Conservation (phyloP, 2,113 vertebrate genomes). For the Catharus bicknelli region DNA sequence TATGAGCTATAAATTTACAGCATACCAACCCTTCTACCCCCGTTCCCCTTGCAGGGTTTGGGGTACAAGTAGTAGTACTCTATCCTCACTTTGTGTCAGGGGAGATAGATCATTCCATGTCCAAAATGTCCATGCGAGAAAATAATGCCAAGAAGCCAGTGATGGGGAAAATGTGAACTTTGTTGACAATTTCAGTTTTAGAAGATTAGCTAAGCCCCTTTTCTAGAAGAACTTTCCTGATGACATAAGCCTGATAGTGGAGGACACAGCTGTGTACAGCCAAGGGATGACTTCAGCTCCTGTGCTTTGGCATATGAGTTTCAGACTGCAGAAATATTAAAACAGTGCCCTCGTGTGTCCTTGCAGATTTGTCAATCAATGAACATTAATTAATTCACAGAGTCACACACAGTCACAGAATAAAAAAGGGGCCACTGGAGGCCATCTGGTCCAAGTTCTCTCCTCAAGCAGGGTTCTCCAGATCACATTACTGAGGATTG, state of each 20-base stretch:
- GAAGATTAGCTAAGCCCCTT: not conserved
- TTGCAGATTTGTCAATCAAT: not conserved
- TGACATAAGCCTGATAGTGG: not conserved
- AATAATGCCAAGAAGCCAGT: not conserved
- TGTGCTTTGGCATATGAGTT: not conserved
- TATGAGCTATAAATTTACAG: not conserved
- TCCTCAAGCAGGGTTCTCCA: not conserved
- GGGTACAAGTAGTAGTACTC: not conserved
- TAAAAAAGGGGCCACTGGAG: not conserved
- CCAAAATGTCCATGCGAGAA: not conserved
- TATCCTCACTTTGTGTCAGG: not conserved
- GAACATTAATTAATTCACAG: not conserved
- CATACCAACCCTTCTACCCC: not conserved
- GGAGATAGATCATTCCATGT: not conserved
- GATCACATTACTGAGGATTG: not conserved
- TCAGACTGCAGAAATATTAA: not conserved
- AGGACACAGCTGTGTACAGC: not conserved
- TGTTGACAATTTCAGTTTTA: not conserved
- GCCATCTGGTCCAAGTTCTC: not conserved
- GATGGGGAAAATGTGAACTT: not conserved
- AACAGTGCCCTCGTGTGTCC: not conserved
- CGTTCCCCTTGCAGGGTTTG: not conserved
- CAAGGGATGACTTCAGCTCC: not conserved
- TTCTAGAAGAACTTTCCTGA: not conserved
- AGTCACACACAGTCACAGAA: not conserved